Conservation (phyloP, 1,140 invertebrate genomes). For the Belonocnema kinseyi region DNA sequence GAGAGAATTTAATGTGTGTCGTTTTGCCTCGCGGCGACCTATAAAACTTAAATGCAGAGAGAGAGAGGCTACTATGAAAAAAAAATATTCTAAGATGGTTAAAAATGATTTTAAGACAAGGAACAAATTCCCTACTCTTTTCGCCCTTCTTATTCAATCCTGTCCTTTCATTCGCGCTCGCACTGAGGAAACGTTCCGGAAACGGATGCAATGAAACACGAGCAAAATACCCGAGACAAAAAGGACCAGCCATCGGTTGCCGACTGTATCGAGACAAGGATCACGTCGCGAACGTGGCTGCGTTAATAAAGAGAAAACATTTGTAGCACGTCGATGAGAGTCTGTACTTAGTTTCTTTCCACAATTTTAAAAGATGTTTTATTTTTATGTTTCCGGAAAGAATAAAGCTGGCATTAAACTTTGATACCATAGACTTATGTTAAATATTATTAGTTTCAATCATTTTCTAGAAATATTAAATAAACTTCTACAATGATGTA, state of each 20-base stretch:
- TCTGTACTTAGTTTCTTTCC: too few relatives aligned
- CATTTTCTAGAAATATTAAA: too few relatives aligned
- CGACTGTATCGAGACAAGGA: constrained; percentile 13
- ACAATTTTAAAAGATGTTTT: too few relatives aligned
- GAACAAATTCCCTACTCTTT: background rate
- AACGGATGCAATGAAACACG: constrained; percentile 29
- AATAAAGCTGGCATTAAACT: too few relatives aligned
- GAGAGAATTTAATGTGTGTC: background rate
- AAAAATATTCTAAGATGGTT: background rate
- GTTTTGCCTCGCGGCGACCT: background rate
- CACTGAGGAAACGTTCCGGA: constrained; percentile 8
- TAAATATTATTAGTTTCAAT: too few relatives aligned
- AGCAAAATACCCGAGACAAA: constrained; percentile 16
- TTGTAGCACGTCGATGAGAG: background rate
- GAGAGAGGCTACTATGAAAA: background rate
- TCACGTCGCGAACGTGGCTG: constrained; percentile 3
- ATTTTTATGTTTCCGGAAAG: too few relatives aligned
- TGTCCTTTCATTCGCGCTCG: background rate
- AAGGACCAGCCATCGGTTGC: background rate
- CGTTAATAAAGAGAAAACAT: constrained; percentile 19
- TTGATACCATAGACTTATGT: too few relatives aligned
- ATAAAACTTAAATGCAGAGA: constrained; percentile 15
- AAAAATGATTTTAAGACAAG: background rate
- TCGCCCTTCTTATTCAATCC: background rate
- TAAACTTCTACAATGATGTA: too few relatives aligned